phyloP scores from a whole-genome alignment of 2,888 invertebrate genomes.

The Lasioglossum zephyrum region DNA sequence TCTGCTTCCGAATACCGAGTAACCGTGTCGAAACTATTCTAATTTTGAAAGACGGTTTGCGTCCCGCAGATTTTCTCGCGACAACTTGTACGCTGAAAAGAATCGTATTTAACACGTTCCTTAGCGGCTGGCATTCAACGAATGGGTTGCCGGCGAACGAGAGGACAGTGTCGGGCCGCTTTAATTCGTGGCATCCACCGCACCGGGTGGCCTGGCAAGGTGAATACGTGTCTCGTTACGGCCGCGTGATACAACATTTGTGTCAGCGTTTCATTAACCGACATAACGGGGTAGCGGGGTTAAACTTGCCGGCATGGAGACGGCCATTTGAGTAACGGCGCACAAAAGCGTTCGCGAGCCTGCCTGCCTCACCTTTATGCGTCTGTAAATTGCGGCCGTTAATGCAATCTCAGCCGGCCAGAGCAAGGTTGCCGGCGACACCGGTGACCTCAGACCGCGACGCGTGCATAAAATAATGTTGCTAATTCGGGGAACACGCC shows the following conservation, averaged over 20 bases:
- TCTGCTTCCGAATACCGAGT: neutral
- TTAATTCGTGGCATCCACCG: slow-evolving; percentile 30
- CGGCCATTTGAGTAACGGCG: slow-evolving; percentile 33
- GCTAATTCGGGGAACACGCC: slow-evolving; percentile 38
- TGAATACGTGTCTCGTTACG: slow-evolving; percentile 51
- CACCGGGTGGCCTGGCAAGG: neutral
- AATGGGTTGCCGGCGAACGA: neutral
- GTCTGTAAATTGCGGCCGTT: slow-evolving; percentile 53
- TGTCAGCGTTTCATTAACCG: slow-evolving; percentile 58
- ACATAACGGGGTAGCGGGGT: slow-evolving; percentile 23
- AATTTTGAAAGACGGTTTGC: neutral
- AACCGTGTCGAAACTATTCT: neutral
- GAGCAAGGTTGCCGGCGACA: slow-evolving; percentile 32
- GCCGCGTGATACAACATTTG: slow-evolving; percentile 37
- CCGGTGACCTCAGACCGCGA: slow-evolving; percentile 18
- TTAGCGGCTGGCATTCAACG: slow-evolving; percentile 14
- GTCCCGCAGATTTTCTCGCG: neutral
- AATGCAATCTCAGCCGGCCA: slow-evolving; percentile 48
- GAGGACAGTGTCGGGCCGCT: neutral
- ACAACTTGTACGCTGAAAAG: neutral
- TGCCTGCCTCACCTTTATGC: slow-evolving; percentile 24
- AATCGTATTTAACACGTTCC: neutral
- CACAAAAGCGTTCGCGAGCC: slow-evolving; percentile 32
- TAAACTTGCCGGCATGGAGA: slow-evolving; percentile 32
- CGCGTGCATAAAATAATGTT: slow-evolving; percentile 40